A percentile compares a stretch with the other conserved stretches of the same genome.
These are phyloP conservation scores for Smutsia gigantea DNA, from an alignment of 2,797 vertebrate species.

Conservation along the genomic window DNA sequence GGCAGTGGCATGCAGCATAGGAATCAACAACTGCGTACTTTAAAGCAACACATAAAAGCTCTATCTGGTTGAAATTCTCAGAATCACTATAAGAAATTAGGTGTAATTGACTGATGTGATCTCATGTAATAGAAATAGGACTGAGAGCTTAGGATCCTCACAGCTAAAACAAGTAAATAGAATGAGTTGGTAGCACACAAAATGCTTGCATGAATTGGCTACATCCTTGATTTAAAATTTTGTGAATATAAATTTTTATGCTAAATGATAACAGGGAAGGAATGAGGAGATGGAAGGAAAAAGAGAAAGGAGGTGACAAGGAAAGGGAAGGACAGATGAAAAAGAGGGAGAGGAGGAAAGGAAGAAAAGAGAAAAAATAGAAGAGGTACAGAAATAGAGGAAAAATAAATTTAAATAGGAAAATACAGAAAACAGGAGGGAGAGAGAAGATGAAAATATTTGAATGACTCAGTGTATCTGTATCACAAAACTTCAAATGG, in stretches of 20 bases:
- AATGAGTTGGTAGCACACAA: slow-evolving; percentile 56
- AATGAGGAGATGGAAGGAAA: not conserved
- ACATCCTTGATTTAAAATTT: slow-evolving; percentile 58
- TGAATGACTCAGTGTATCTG: not conserved
- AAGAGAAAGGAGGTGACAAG: not conserved
- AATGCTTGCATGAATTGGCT: slow-evolving; percentile 60
- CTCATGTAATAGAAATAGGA: slow-evolving; percentile 67
- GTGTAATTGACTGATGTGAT: slow-evolving; percentile 75
- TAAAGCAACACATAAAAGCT: slow-evolving; percentile 75
- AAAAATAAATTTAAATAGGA: slow-evolving; percentile 37
- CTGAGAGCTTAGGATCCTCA: slow-evolving; percentile 57
- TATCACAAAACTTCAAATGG: slow-evolving; percentile 22
- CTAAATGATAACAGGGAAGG: not conserved
- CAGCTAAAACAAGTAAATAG: slow-evolving; percentile 74
- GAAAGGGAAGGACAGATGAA: not conserved
- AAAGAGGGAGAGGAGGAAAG: not conserved
- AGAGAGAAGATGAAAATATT: not conserved
- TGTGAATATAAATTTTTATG: slow-evolving; percentile 42
- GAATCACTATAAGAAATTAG: slow-evolving; percentile 79
- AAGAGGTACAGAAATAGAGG: not conserved
- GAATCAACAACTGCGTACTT: slow-evolving; percentile 65
- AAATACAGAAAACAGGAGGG: not conserved
- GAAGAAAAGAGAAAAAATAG: not conserved
- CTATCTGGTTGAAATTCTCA: slow-evolving; percentile 73
- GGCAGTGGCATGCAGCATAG: slow-evolving; percentile 47